Evolutionary conservation across 2,113 vertebrate species (phyloP).

Genomic region (Taxidea taxus): DNA sequence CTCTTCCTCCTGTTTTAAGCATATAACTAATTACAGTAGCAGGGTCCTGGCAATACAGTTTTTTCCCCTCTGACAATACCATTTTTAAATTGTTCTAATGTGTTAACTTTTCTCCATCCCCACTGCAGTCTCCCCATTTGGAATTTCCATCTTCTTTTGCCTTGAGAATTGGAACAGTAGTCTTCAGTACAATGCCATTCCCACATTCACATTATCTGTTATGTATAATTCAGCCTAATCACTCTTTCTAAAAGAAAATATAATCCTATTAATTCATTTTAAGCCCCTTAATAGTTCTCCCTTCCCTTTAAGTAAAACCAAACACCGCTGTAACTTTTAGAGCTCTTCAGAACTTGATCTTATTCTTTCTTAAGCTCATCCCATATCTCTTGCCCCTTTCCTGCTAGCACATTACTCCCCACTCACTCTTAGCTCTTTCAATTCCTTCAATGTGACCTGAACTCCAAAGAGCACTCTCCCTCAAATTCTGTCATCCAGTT

Average conservation of each 20-base stretch:
- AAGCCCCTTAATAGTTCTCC: not conserved
- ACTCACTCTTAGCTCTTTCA: not conserved
- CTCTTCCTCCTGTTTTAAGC: not conserved
- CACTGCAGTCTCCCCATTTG: not conserved
- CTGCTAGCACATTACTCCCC: not conserved
- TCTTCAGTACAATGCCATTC: not conserved
- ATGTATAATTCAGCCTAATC: not conserved
- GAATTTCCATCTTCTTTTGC: not conserved
- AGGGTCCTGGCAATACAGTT: not conserved
- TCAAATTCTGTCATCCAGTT: not conserved
- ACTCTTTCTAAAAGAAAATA: not conserved
- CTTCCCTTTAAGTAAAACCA: not conserved
- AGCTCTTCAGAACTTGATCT: not conserved
- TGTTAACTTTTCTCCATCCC: not conserved
- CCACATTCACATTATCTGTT: not conserved
- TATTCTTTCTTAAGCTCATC: not conserved
- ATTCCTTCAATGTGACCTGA: not conserved
- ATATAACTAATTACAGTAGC: not conserved
- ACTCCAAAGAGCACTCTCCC: not conserved
- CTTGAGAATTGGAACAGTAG: not conserved
- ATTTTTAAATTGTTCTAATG: not conserved
- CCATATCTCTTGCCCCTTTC: not conserved
- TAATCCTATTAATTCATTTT: not conserved
- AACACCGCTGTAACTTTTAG: not conserved
- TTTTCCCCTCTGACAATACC: not conserved